Percentiles rank a stretch among this genome's conserved stretches.
Conservation (phyloP, 1,140 invertebrate genomes). For the Fragariocoptes setiger region DNA sequence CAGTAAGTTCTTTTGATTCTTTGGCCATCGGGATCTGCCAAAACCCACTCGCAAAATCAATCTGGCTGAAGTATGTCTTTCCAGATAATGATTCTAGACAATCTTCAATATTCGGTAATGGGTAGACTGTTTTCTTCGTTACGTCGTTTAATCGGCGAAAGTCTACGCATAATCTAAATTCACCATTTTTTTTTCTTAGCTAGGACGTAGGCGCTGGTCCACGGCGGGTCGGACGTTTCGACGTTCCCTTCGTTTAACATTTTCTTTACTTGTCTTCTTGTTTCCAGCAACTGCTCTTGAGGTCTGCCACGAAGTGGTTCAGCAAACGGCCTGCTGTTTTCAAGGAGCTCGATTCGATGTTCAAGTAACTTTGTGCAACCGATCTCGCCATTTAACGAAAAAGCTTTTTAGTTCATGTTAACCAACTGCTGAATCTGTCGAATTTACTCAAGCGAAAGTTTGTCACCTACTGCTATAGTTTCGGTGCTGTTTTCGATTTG, state of each 20-base stretch:
- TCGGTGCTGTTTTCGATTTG: background rate
- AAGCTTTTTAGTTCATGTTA: background rate
- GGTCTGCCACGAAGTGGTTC: background rate
- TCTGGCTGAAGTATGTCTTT: slow-evolving; percentile 18
- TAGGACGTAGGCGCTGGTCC: background rate
- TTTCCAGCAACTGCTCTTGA: background rate
- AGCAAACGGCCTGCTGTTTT: background rate
- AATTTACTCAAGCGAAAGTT: background rate
- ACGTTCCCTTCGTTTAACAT: background rate
- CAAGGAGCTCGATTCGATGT: background rate
- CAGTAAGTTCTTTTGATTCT: slow-evolving; percentile 17
- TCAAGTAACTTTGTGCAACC: background rate
- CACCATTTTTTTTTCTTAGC: slow-evolving; percentile 20
- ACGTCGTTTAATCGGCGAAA: slow-evolving; percentile 18
- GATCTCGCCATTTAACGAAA: background rate
- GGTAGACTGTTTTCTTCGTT: slow-evolving; percentile 19
- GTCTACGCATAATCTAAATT: slow-evolving; percentile 18
- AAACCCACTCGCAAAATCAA: slow-evolving; percentile 21
- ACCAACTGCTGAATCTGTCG: background rate
- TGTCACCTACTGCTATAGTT: background rate
- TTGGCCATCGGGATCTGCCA: slow-evolving; percentile 17
- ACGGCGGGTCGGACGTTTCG: background rate
- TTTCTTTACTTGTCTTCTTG: background rate
- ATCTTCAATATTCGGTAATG: slow-evolving; percentile 22
- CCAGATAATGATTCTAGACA: no score